A percentile compares a stretch with the other conserved stretches of the same genome.
Conservation (phyloP, 2,113 vertebrate species). For the Alligator sinensis region DNA sequence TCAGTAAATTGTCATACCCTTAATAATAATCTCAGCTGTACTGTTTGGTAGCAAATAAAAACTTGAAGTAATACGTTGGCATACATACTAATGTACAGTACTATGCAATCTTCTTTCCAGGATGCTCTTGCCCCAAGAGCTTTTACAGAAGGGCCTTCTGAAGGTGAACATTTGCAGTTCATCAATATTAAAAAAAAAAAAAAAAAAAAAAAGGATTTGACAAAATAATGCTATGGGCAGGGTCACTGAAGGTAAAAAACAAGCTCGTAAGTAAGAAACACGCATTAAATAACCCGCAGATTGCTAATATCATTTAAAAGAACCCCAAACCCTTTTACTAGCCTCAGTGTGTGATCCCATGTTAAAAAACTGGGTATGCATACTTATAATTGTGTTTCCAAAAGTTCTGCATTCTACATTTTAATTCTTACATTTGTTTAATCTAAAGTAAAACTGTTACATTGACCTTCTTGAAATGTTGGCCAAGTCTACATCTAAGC, state of each 20-base stretch:
- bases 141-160: neutral
- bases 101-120: neutral
- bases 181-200: neutral
- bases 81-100: neutral
- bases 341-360: fast-evolving
- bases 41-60: neutral
- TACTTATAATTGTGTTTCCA: neutral
- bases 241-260: neutral
- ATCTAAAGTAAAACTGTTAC: neutral
- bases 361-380: too few relatives aligned
- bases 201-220: neutral
- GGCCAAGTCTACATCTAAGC: too few relatives aligned
- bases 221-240: neutral
- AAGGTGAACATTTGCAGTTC: neutral
- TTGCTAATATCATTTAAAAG: neutral
- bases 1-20: neutral
- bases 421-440: neutral
- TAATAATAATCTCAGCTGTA: neutral
- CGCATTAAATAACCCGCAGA: neutral
- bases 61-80: neutral
- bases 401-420: neutral
- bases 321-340: neutral
- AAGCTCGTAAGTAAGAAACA: neutral
- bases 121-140: neutral
- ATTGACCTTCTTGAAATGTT: neutral